Evolutionary conservation across 1,140 invertebrate species (phyloP).

Genomic region (Ceratitis capitata): DNA sequence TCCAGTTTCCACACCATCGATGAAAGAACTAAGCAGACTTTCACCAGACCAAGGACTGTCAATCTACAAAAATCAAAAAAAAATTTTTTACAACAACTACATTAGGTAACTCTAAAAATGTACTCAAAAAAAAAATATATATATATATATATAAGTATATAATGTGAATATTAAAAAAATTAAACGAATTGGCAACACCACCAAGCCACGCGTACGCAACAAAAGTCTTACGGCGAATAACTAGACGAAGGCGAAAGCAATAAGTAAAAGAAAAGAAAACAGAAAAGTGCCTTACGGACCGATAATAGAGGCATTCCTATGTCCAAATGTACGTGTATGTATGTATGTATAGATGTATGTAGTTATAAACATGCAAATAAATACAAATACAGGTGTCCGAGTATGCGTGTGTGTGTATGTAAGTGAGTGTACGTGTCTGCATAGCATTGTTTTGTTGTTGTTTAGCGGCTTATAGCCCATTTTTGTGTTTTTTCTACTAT

Average conservation of each 20-base stretch:
- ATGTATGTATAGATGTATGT: neutral
- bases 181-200: neutral
- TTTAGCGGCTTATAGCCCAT: neutral
- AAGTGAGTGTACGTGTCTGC: neutral
- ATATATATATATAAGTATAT: too few relatives aligned
- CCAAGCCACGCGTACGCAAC: neutral
- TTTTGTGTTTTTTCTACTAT: neutral
- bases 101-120: too few relatives aligned
- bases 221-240: neutral
- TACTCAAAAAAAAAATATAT: too few relatives aligned
- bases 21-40: too few relatives aligned
- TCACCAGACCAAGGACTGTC: too few relatives aligned
- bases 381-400: neutral
- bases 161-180: too few relatives aligned
- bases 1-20: too few relatives aligned
- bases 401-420: neutral
- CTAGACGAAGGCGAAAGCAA: slow-evolving; percentile 28
- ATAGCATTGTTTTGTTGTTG: slow-evolving; percentile 13
- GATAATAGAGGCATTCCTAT: neutral
- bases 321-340: too few relatives aligned
- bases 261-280: slow-evolving; percentile 5
- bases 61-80: too few relatives aligned
- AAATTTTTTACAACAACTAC: too few relatives aligned
- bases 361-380: neutral
- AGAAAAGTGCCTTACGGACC: neutral